Base-by-base conservation (phyloP, 2,113 vertebrate genomes). In the Pristiophorus japonicus region DNA sequence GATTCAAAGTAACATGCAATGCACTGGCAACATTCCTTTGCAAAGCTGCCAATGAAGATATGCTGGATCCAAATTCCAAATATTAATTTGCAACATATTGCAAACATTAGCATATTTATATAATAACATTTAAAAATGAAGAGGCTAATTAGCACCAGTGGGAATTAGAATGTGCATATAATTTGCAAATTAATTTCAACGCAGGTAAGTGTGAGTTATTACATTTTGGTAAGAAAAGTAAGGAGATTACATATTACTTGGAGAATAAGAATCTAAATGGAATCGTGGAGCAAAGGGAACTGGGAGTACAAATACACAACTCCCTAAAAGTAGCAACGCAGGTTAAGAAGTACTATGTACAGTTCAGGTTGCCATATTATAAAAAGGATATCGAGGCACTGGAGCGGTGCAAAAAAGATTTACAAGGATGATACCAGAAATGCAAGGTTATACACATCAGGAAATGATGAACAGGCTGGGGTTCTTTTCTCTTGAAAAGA, bases 61-160 rank as follows among this genome's bases (percentile, higher is more conserved):
- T 27, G 38, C 78, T 45, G 78, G 78, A 27, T 55, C 47, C 27
- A 55, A 6, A 3, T 6, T 30, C 3, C 45, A 88, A 88, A 88
- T 88, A 24, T 47, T 88, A 88, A 51, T 88, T 88, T 88, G 14
- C 85, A 88, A 55, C 47, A 88, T 47, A 55, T 30, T 30, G 27
- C 78, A 81, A 81, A 42, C 38, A 81, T 81, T 42, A 81, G 78
- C 78, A 81, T 85, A 85, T 85, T 85, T 85, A 42, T 85, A 45
- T 24, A 85, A 55, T 55, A 88, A 27, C 42, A 51, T 51, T 2
- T 1, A 88, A 42, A 42, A 81, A 42, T 81, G 78, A 12, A 42
- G 38, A 88, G 78, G 4, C 78, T 81, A 81, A 81, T 81, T 81
- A 81, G 14, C 78, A 81, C 78, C 38, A 42, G 18, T 88, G 85